Base-by-base conservation (phyloP, 2,113 vertebrate genomes). In the Colius striatus region DNA sequence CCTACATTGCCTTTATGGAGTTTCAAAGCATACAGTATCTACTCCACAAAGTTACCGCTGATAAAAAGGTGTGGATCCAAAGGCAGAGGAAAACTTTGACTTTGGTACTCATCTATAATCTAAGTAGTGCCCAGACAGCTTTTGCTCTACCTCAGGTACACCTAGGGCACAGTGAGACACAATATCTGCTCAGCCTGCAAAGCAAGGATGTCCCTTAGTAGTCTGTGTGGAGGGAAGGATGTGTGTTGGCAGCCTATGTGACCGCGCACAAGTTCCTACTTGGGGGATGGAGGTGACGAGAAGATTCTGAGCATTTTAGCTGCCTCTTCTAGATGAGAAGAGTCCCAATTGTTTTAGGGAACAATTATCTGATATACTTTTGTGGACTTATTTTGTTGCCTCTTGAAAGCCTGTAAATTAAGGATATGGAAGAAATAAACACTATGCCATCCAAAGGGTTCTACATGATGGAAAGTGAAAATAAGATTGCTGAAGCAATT, bases 201-300 rank as follows among this genome's bases (percentile, higher is more conserved):
- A 53, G 67, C 32, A n/a, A 1, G 6, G 32, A 58, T n/a, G 29
- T n/a, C 29, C 62, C 53, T 12, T 0, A 0, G 0, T 60, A 23
- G 32, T 29, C 71, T 34, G 6, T 36, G 41, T 36, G 54, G 29
- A 43, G n/a, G 47, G 60, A 43, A 48, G 36, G 47, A 15, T 1
- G 1, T 41, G 45, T 6, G 27, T 20, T 68, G 27, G 27, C 75
- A 32, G 13, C 11, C 15, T 23, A 32, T 55, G 17, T 38, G 38
- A 16, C 41, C 66, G 61, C 19, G 18, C 34, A 11, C 8, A 2
- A 22, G 16, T 22, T 58, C 27, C 50, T 26, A 5, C 38, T 19
- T 60, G 38, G 34, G 60, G 19, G 8, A 41, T 23, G 47, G 36
- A 57, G 26, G 16, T 55, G 36, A 26, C 78, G 51, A 51, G 50